A percentile compares a stretch with the other conserved stretches of the same genome.
Conservation (phyloP, 1,140 invertebrate species). For the Anthonomus grandis region DNA sequence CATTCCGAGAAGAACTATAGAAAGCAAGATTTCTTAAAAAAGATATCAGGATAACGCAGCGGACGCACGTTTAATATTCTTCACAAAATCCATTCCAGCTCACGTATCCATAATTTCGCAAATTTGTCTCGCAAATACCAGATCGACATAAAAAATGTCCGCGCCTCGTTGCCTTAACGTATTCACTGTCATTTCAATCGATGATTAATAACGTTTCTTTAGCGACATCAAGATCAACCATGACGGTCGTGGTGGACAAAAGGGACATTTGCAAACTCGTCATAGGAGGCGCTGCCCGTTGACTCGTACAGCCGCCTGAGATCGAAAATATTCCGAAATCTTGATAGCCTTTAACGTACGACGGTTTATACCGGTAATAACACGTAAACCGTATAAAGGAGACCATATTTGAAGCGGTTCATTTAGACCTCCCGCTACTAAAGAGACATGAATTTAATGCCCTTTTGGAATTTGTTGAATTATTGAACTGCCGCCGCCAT, state of each 20-base stretch:
- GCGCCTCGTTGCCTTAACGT: slow-evolving; percentile 7
- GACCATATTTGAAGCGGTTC: slow-evolving; percentile 10
- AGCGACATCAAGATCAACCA: background rate
- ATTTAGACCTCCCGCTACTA: slow-evolving; percentile 25
- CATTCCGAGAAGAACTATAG: no score
- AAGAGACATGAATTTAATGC: slow-evolving; percentile 10
- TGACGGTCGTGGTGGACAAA: slow-evolving; percentile 25
- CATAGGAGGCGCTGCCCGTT: slow-evolving; percentile 30
- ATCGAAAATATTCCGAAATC: slow-evolving; percentile 30
- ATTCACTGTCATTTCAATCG: slow-evolving; percentile 25
- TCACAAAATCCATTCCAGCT: background rate
- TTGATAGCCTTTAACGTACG: slow-evolving; percentile 24
- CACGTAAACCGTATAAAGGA: slow-evolving; percentile 3
- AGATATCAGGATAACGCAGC: background rate
- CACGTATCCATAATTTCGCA: slow-evolving; percentile 1
- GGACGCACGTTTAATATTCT: background rate
- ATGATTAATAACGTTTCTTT: slow-evolving; percentile 29
- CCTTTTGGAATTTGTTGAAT: slow-evolving; percentile 1
- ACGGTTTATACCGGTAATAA: slow-evolving; percentile 8
- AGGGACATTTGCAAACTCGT: slow-evolving; percentile 33
- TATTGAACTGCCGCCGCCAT: slow-evolving; percentile 4
- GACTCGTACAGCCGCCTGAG: slow-evolving; percentile 24
- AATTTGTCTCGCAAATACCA: background rate
- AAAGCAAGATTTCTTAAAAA: no score
- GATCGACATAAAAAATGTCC: slow-evolving; percentile 15